Evolutionary conservation across 1,140 invertebrate genomes (phyloP).

Genomic region (Anastrepha obliqua): DNA sequence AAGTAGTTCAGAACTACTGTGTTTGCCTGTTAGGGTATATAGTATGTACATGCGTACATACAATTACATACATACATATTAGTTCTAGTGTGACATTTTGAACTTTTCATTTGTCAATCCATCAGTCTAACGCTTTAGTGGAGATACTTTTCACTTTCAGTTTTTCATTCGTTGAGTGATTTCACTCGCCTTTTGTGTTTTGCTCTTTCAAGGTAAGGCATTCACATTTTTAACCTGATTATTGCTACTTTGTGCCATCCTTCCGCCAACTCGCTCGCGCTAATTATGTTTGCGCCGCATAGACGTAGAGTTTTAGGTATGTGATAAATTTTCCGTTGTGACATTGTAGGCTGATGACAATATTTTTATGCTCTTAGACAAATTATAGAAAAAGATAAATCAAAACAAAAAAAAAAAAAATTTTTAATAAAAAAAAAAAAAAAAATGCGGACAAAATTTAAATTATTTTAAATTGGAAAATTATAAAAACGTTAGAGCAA

Average conservation of each 20-base stretch:
- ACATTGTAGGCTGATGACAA: slow-evolving; percentile 2
- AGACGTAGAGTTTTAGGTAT: neutral
- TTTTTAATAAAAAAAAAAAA: neutral
- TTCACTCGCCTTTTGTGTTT: neutral
- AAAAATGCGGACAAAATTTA: neutral
- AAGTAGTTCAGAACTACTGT: too few relatives aligned
- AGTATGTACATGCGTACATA: too few relatives aligned
- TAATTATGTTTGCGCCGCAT: neutral
- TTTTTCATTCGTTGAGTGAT: neutral
- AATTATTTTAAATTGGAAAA: neutral
- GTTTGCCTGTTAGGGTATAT: too few relatives aligned
- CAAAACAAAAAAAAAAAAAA: neutral
- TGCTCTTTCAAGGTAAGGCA: slow-evolving; percentile 18
- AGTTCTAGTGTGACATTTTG: slow-evolving; percentile 24
- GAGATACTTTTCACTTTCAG: slow-evolving; percentile 14
- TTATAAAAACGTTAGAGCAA: neutral
- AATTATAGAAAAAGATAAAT: neutral
- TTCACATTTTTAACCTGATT: slow-evolving; percentile 16
- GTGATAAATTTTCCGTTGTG: neutral
- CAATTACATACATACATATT: neutral
- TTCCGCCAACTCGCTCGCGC: too few relatives aligned
- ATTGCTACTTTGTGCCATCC: neutral
- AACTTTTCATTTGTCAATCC: neutral
- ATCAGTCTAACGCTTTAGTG: slow-evolving; percentile 7
- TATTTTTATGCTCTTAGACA: neutral